These are phyloP conservation scores for Takifugu ocellatus DNA, from an alignment of 2,797 vertebrate species.

Conservation along the genomic window DNA sequence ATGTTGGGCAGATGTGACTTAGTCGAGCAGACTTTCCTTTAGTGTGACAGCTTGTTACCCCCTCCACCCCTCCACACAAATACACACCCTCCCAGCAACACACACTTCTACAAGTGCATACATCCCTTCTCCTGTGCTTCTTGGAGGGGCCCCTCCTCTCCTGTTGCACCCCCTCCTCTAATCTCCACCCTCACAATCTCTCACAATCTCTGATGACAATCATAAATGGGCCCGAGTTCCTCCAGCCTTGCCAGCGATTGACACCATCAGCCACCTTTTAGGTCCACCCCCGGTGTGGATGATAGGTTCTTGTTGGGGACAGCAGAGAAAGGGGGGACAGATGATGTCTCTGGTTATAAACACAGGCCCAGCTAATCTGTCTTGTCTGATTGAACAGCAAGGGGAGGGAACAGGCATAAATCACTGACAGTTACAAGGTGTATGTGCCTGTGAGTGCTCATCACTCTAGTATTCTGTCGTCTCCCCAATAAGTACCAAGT, in stretches of 20 bases:
- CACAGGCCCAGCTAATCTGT: slow-evolving; percentile 71
- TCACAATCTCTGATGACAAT: slow-evolving; percentile 72
- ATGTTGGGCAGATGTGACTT: slow-evolving; percentile 70
- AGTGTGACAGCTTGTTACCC: slow-evolving; percentile 69
- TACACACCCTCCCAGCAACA: slow-evolving; percentile 3
- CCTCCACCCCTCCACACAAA: slow-evolving; percentile 13
- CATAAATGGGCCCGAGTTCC: slow-evolving; percentile 79
- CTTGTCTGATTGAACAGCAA: slow-evolving; percentile 37
- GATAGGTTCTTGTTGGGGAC: slow-evolving; percentile 64
- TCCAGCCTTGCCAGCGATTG: slow-evolving; percentile 72
- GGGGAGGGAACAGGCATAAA: slow-evolving; percentile 22
- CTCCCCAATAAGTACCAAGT: not conserved
- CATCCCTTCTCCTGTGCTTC: slow-evolving; percentile 13
- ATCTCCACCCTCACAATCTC: slow-evolving; percentile 41
- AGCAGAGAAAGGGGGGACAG: slow-evolving; percentile 63
- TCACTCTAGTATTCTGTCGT: slow-evolving; percentile 7
- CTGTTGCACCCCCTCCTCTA: slow-evolving; percentile 41
- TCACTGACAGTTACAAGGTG: slow-evolving; percentile 22
- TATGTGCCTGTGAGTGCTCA: slow-evolving; percentile 12
- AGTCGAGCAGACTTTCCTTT: slow-evolving; percentile 66
- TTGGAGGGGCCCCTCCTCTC: slow-evolving; percentile 24
- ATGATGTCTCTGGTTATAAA: slow-evolving; percentile 69
- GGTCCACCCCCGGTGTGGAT: slow-evolving; percentile 55
- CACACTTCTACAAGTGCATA: slow-evolving; percentile 12
- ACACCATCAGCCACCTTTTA: slow-evolving; percentile 76